Evolutionary conservation across 1,140 invertebrate species (phyloP).

Genomic region (Leptinotarsa defecta): DNA sequence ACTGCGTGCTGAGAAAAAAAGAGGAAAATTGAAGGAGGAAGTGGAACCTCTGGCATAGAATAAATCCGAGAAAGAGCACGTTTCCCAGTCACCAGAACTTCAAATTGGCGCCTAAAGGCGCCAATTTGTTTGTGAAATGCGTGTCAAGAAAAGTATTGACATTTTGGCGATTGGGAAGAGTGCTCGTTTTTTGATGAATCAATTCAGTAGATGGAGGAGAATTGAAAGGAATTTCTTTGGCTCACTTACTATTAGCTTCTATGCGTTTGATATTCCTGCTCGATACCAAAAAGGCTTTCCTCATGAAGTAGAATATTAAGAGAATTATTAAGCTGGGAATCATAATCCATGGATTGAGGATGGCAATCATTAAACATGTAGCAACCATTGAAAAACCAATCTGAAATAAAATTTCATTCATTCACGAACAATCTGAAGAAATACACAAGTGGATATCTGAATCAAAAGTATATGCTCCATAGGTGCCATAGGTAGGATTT

Average conservation of each 20-base stretch:
- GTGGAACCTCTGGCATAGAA: neutral
- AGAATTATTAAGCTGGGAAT: slow-evolving; percentile 70
- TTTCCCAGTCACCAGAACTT: too few relatives aligned
- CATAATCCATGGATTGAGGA: slow-evolving; percentile 76
- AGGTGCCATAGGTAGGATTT: too few relatives aligned
- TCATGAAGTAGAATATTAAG: slow-evolving; percentile 64
- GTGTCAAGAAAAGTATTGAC: neutral
- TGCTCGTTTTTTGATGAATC: neutral
- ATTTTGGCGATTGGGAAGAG: neutral
- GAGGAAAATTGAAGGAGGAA: neutral
- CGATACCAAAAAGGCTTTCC: slow-evolving; percentile 78
- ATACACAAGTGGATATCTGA: too few relatives aligned
- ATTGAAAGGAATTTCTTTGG: too few relatives aligned
- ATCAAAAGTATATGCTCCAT: too few relatives aligned
- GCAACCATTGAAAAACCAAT: slow-evolving; percentile 37
- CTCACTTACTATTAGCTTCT: slow-evolving; percentile 75
- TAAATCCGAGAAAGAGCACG: neutral
- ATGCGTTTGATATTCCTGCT: slow-evolving; percentile 82
- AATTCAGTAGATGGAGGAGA: slow-evolving; percentile 11
- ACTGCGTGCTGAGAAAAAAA: slow-evolving; percentile 64
- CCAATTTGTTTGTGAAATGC: too few relatives aligned
- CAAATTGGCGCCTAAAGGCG: too few relatives aligned
- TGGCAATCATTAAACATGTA: slow-evolving; percentile 32
- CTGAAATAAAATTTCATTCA: slow-evolving; percentile 14
- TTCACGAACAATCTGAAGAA: too few relatives aligned